Evolutionary conservation across 2,113 vertebrate species (phyloP).

Genomic region (Cyprinodon tularosa): DNA sequence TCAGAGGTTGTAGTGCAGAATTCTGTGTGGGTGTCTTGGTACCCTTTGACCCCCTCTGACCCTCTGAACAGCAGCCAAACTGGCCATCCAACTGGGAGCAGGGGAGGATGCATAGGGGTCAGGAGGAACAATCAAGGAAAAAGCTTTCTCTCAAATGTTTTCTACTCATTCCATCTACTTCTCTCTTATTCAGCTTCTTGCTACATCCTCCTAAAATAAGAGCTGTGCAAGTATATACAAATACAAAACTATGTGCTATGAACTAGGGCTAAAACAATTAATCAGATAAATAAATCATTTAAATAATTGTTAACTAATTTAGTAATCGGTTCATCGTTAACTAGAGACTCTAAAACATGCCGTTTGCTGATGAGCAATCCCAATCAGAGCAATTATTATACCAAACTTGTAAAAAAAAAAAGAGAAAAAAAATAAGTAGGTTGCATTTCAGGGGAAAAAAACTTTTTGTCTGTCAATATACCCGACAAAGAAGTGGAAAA

Average conservation of each 20-base stretch:
- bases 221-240: not conserved
- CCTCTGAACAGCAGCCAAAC: conserved; percentile 58
- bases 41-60: conserved; percentile 57
- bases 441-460: no score
- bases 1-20: conserved; percentile 46
- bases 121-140: conserved; percentile 42
- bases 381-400: no score
- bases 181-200: conserved; percentile 6
- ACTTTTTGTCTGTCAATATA: no score
- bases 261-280: no score
- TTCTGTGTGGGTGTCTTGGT: conserved; percentile 64
- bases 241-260: not conserved
- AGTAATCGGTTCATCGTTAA: no score
- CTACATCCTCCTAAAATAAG: not conserved
- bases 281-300: no score
- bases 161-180: conserved; percentile 11
- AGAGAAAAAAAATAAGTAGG: no score
- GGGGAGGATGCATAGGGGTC: conserved; percentile 56
- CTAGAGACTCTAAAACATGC: no score
- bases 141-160: conserved; percentile 25
- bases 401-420: no score
- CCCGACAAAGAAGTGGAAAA: no score
- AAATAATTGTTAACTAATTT: no score
- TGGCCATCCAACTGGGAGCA: conserved; percentile 54
- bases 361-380: no score